These are phyloP conservation scores for Larimichthys polyactis DNA, from an alignment of 2,113 vertebrate species.

Conservation along the genomic window DNA sequence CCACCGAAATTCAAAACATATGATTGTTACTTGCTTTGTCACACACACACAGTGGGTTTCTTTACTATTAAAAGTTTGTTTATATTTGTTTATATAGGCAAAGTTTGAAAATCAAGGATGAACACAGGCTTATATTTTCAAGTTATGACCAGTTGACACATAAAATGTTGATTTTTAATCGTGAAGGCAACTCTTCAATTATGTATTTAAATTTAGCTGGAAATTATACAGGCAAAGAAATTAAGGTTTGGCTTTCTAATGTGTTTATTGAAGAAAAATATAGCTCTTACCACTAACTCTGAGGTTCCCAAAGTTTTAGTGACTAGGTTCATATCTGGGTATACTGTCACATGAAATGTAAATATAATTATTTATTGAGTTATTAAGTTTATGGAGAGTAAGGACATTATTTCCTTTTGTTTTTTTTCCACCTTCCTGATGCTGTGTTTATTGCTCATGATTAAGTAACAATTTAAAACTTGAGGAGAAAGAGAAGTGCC, in stretches of 20 bases:
- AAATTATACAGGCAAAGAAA: constrained; percentile 49
- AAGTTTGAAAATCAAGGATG: constrained; percentile 10
- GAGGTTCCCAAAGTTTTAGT: constrained; percentile 34
- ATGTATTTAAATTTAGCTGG: constrained; percentile 39
- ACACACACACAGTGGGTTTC: not conserved
- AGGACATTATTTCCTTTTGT: not conserved
- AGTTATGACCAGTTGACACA: not conserved
- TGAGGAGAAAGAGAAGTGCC: not conserved
- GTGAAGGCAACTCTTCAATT: constrained; percentile 49
- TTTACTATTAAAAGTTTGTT: not conserved
- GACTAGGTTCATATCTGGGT: constrained; percentile 24
- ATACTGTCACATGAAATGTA: constrained; percentile 16
- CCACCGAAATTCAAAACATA: constrained; percentile 8
- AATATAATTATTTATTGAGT: constrained; percentile 14
- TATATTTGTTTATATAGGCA: not conserved
- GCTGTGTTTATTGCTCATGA: not conserved
- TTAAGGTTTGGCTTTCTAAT: constrained; percentile 37
- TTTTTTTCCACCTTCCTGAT: not conserved
- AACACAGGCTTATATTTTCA: not conserved
- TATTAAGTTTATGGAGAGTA: too few relatives aligned
- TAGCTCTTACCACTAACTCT: constrained; percentile 4
- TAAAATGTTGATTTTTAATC: constrained; percentile 28
- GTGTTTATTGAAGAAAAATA: constrained; percentile 6
- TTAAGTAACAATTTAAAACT: not conserved
- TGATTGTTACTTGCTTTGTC: not conserved